These are phyloP conservation scores for Hemaris fuciformis DNA, from an alignment of 2,888 invertebrate species.

Conservation along the genomic window DNA sequence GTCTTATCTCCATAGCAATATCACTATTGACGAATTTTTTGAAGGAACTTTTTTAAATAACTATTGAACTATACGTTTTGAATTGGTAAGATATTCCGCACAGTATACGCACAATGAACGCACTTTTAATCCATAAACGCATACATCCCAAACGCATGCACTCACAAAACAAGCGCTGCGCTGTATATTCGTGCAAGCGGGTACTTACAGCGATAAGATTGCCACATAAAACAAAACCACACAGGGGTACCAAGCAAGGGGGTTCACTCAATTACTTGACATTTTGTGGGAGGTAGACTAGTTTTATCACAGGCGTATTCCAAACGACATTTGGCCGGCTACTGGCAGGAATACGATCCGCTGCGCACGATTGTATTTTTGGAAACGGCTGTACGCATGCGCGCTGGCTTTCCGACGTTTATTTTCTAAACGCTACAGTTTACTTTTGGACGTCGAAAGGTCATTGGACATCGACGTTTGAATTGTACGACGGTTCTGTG, in stretches of 20 bases:
- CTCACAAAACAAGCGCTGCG: not conserved
- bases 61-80: too few species aligned
- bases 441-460: conserved; percentile 75
- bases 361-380: conserved; percentile 65
- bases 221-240: conserved; percentile 64
- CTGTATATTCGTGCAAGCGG: conserved; percentile 7
- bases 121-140: not conserved
- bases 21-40: too few species aligned
- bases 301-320: conserved; percentile 69
- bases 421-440: conserved; percentile 68
- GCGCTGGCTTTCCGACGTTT: conserved; percentile 39
- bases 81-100: not conserved
- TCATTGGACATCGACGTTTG: conserved; percentile 65
- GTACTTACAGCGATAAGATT: conserved; percentile 68
- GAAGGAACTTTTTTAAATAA: too few species aligned
- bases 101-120: not conserved
- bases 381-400: conserved; percentile 57
- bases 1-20: too few species aligned
- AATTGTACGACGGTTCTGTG: not conserved
- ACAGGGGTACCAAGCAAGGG: conserved; percentile 34
- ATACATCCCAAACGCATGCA: not conserved
- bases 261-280: conserved; percentile 63
- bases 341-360: conserved; percentile 75
- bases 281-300: conserved; percentile 63
- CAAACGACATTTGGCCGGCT: conserved; percentile 48